Evolutionary conservation across 2,797 vertebrate species (phyloP).

Genomic region (Chrosomus eos): DNA sequence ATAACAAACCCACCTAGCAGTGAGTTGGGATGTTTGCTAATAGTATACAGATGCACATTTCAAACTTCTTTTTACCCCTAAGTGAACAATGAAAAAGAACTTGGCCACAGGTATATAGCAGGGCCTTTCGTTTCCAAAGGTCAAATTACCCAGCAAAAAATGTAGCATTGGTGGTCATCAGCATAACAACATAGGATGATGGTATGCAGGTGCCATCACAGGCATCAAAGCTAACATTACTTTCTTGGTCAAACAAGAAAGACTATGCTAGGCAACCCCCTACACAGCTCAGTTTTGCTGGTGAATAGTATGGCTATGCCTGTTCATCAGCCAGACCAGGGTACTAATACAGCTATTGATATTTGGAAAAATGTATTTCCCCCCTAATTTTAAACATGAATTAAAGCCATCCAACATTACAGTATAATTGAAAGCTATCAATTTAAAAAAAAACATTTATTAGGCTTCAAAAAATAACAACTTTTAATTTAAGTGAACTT

Average conservation of each 20-base stretch:
- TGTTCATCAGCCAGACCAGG: not conserved
- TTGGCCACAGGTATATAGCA: not conserved
- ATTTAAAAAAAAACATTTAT: no score
- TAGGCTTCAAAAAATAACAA: no score
- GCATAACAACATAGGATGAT: not conserved
- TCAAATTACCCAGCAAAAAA: not conserved
- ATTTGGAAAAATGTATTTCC: no score
- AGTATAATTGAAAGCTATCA: no score
- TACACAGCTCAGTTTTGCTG: not conserved
- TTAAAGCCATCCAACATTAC: no score
- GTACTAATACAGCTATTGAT: no score
- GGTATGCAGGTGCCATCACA: not conserved
- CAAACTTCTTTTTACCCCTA: not conserved
- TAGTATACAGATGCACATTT: not conserved
- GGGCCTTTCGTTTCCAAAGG: not conserved
- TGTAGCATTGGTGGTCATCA: not conserved
- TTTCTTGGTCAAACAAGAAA: not conserved
- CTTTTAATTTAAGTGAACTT: no score
- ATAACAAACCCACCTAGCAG: no score
- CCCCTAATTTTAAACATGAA: no score
- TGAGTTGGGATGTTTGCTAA: not conserved
- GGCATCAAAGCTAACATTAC: not conserved
- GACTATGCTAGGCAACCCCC: not conserved
- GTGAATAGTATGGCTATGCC: not conserved
- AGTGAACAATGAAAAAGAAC: not conserved